Evolutionary conservation across 2,113 vertebrate genomes (phyloP).

Genomic region (Pteruthius melanotis): DNA sequence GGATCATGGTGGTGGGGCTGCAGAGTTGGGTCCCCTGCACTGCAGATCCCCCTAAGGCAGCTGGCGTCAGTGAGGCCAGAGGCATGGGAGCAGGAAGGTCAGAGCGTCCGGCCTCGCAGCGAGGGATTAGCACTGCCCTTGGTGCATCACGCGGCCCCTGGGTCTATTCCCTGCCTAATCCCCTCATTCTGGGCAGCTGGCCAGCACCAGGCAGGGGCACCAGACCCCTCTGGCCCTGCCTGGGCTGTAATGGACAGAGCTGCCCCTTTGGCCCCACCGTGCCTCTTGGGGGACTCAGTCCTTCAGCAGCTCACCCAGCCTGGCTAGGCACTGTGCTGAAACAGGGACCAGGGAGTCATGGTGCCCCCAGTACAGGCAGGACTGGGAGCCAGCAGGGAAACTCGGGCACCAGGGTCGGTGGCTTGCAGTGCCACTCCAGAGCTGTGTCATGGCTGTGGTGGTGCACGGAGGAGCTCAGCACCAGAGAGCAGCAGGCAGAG

Average conservation of each 20-base stretch:
- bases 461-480: neutral
- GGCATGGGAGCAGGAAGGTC: neutral
- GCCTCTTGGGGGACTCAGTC: neutral
- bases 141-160: neutral
- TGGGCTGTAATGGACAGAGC: neutral
- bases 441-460: neutral
- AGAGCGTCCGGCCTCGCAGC: rapidly evolving
- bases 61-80: rapidly evolving
- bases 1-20: neutral
- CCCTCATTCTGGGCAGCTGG: neutral
- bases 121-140: neutral
- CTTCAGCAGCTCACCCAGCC: neutral
- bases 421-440: neutral
- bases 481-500: neutral
- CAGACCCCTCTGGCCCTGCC: neutral
- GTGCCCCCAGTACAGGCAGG: neutral
- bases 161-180: neutral
- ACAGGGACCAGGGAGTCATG: rapidly evolving
- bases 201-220: neutral
- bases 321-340: neutral
- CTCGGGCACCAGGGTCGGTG: rapidly evolving
- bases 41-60: neutral
- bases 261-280: neutral
- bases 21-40: rapidly evolving
- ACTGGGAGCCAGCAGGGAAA: neutral